phyloP scores from a whole-genome alignment of 2,888 invertebrate species.

The Cancer borealis region DNA sequence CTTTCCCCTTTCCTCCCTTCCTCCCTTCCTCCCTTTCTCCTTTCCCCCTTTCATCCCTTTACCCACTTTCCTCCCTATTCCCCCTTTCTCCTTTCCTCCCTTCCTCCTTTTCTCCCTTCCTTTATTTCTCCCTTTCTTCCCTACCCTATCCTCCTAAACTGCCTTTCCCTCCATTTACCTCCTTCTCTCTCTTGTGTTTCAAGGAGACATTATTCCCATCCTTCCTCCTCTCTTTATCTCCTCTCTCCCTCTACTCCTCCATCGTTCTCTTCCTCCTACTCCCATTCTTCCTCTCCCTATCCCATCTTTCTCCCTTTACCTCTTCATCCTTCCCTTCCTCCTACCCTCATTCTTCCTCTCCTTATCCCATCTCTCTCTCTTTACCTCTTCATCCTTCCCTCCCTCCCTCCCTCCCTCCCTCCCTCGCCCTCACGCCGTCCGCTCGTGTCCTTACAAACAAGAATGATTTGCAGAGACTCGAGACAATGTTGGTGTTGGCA shows the following conservation, averaged over 20 bases:
- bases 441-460: slow-evolving; percentile 55
- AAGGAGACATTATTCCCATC: background rate
- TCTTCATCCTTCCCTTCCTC: background rate
- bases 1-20: no score
- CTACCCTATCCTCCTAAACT: background rate
- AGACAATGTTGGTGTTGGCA: slow-evolving; percentile 59
- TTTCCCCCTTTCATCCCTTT: no score
- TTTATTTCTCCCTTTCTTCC: background rate
- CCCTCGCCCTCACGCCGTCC: background rate
- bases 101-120: no score
- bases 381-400: background rate
- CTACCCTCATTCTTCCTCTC: background rate
- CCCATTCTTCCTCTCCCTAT: background rate
- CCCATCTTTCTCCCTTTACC: background rate
- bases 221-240: background rate
- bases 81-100: background rate
- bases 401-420: background rate
- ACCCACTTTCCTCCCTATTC: background rate
- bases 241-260: background rate
- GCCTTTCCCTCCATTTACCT: background rate
- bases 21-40: no score
- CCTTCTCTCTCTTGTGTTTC: background rate
- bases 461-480: slow-evolving; percentile 67
- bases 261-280: background rate
- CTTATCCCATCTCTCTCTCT: background rate